These are phyloP conservation scores for Augochlora pura DNA, from an alignment of 1,140 invertebrate genomes.

Conservation along the genomic window DNA sequence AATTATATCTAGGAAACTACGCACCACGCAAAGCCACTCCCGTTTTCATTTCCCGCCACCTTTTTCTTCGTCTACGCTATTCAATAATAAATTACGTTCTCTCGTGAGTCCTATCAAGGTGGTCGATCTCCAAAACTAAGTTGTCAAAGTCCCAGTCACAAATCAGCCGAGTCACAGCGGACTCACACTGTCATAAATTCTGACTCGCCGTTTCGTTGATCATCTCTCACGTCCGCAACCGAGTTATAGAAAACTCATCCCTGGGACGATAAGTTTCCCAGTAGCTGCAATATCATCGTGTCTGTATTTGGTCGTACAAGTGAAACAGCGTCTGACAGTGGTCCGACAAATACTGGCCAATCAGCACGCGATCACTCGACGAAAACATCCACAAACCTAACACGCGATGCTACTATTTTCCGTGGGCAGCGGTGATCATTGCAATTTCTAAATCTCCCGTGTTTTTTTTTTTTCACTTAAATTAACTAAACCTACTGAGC, in stretches of 20 bases:
- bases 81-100: slow-evolving; percentile 49
- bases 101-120: slow-evolving; percentile 45
- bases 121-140: slow-evolving; percentile 34
- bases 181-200: slow-evolving; percentile 44
- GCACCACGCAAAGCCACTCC: background rate
- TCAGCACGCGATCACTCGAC: slow-evolving; percentile 56
- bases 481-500: too few relatives aligned
- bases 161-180: slow-evolving; percentile 46
- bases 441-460: background rate
- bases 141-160: slow-evolving; percentile 34
- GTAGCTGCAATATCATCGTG: background rate
- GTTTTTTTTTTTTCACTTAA: background rate
- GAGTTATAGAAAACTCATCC: slow-evolving; percentile 50
- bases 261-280: slow-evolving; percentile 48
- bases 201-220: slow-evolving; percentile 10
- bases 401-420: slow-evolving; percentile 42
- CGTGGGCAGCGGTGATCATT: background rate
- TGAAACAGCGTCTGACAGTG: slow-evolving; percentile 34
- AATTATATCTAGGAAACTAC: background rate
- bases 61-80: background rate
- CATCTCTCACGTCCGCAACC: slow-evolving; percentile 33
- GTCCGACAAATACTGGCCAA: slow-evolving; percentile 50
- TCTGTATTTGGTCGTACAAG: slow-evolving; percentile 33
- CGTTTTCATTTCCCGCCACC: too few relatives aligned
- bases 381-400: slow-evolving; percentile 43